A percentile compares a stretch with the other conserved stretches of the same genome.
Conservation (phyloP, 2,113 vertebrate genomes). For the Varanus salvator region DNA sequence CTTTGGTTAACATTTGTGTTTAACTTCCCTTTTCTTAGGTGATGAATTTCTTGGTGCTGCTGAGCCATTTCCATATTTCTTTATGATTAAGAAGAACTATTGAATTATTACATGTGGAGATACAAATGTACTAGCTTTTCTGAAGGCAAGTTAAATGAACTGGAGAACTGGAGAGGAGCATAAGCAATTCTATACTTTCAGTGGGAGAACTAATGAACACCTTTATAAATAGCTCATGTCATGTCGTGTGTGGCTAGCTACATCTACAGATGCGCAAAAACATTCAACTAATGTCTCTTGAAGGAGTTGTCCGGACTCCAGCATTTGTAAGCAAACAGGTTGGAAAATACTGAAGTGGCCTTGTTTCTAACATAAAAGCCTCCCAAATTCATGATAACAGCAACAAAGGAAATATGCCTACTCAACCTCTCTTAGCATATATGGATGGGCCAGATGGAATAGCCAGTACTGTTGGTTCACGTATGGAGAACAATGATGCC, state of each 20-base stretch:
- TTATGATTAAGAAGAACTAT: slow-evolving; percentile 41
- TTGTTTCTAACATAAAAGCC: slow-evolving; percentile 62
- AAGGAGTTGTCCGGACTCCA: slow-evolving; percentile 38
- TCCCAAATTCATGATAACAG: slow-evolving; percentile 24
- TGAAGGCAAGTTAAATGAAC: slow-evolving; percentile 26
- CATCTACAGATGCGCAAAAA: slow-evolving; percentile 14
- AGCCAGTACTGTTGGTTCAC: slow-evolving; percentile 72
- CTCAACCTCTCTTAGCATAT: slow-evolving; percentile 86
- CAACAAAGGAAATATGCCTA: slow-evolving; percentile 84
- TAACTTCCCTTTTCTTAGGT: slow-evolving; percentile 48
- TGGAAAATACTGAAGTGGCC: slow-evolving; percentile 73
- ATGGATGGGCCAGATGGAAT: slow-evolving; percentile 89
- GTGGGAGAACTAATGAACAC: background rate
- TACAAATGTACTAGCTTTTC: slow-evolving; percentile 50
- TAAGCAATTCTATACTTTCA: background rate
- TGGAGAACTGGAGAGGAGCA: slow-evolving; percentile 48
- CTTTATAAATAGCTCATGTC: slow-evolving; percentile 10
- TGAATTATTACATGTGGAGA: slow-evolving; percentile 44
- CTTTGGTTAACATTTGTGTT: background rate
- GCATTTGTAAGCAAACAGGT: slow-evolving; percentile 46
- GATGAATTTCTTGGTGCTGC: slow-evolving; percentile 54
- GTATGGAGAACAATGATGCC: slow-evolving; percentile 78
- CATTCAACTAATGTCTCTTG: background rate
- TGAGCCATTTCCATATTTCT: slow-evolving; percentile 43
- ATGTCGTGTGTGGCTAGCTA: slow-evolving; percentile 8